Conservation (phyloP, 2,888 invertebrate species). For the Coelopa pilipes region DNA sequence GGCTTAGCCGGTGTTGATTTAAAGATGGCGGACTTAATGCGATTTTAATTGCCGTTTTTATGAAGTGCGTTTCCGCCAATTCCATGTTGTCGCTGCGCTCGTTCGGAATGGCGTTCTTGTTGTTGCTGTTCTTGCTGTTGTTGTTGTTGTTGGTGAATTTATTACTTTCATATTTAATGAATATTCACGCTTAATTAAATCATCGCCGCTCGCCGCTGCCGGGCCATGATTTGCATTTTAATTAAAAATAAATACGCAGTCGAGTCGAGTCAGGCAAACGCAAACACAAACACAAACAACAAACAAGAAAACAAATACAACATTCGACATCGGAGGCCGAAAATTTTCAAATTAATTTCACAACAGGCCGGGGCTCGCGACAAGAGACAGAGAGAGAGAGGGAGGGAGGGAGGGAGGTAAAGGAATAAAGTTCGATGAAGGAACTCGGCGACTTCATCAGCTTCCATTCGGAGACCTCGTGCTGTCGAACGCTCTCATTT, state of each 20-base stretch:
- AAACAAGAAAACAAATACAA: not conserved
- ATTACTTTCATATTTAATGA: not conserved
- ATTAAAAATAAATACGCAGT: not conserved
- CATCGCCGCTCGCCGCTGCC: too few relatives aligned
- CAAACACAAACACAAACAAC: not conserved
- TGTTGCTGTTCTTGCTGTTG: not conserved
- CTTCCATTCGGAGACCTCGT: too few relatives aligned
- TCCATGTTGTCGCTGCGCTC: too few relatives aligned
- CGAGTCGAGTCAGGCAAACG: not conserved
- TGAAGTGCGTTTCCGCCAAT: not conserved
- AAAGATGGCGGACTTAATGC: not conserved
- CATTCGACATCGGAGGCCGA: not conserved
- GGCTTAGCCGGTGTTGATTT: not conserved
- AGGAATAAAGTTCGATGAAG: too few relatives aligned
- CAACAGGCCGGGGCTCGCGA: too few relatives aligned
- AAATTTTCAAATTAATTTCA: not conserved
- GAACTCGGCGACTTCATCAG: too few relatives aligned
- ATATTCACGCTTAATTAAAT: too few relatives aligned
- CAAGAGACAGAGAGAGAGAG: too few relatives aligned
- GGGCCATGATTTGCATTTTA: too few relatives aligned
- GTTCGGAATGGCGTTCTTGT: not conserved
- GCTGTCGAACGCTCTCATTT: too few relatives aligned
- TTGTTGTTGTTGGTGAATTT: constrained; percentile 4
- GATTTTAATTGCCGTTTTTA: constrained; percentile 9
- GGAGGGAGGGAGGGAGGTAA: too few relatives aligned